These are phyloP conservation scores for Drosophila robusta DNA, from an alignment of 2,888 invertebrate species.

Conservation along the genomic window DNA sequence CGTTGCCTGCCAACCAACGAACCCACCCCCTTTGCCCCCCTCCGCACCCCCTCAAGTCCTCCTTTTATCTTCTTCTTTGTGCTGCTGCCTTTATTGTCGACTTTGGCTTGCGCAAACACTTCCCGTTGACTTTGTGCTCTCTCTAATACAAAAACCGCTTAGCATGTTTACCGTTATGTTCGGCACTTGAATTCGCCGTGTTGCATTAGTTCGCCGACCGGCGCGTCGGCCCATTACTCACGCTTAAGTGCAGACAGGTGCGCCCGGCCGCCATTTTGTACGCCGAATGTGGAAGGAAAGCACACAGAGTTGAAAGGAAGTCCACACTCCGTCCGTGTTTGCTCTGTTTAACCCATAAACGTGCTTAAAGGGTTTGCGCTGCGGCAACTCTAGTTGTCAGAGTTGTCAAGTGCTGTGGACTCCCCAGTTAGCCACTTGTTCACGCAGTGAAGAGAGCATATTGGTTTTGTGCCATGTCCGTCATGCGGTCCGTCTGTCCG, in stretches of 20 bases:
- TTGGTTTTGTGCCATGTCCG: no score
- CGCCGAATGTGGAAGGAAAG: constrained; percentile 29
- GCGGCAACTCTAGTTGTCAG: constrained; percentile 36
- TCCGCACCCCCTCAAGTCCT: no score
- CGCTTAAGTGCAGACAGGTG: constrained; percentile 66
- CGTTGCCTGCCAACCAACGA: constrained; percentile 10
- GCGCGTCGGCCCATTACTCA: constrained; percentile 49
- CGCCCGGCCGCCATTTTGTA: constrained; percentile 56
- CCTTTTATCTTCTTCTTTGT: constrained; percentile 17
- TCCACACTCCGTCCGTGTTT: constrained; percentile 50
- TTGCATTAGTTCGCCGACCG: constrained; percentile 70
- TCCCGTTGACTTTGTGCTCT: constrained; percentile 67
- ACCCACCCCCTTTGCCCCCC: constrained; percentile 3
- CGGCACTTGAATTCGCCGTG: constrained; percentile 77
- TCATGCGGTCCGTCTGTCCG: no score
- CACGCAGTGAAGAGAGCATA: no score
- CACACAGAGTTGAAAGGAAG: constrained; percentile 37
- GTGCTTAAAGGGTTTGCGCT: constrained; percentile 41
- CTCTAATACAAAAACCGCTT: constrained; percentile 63
- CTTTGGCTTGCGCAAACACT: constrained; percentile 65
- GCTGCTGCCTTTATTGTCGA: constrained; percentile 38
- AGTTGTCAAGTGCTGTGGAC: constrained; percentile 22
- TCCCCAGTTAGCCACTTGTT: neutral
- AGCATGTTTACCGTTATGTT: constrained; percentile 78
- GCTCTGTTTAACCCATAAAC: constrained; percentile 75